Base-by-base conservation (phyloP, 2,888 invertebrate genomes). In the Eilema sororculum region DNA sequence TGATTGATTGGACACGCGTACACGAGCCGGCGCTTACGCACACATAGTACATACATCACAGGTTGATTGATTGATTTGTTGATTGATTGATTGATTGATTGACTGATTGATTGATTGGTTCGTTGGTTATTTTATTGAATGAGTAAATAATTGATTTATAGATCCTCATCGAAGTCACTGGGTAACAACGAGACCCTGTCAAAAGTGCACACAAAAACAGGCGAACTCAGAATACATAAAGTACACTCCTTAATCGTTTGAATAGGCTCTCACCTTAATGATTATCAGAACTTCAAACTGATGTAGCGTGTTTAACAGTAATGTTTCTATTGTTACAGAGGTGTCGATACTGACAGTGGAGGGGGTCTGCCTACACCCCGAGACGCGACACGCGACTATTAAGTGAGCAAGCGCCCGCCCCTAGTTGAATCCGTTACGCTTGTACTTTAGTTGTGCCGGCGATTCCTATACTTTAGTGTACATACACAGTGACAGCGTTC, bases 341-440 rank as follows among this genome's bases (percentile, higher is more conserved):
- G 97, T 98, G 89, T 99, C 99, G 87, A 98, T 99, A 96, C 99
- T 98, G 96, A 98, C 97, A 86, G 98, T 99, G 90, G 98, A 99
- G 94, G 99, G 99, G 86, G 97, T 99, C 86, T 97, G 97, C 92
- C 94, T 98, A 88, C 97, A 97, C 91, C 97, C 97, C 69, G 99
- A 99, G 95, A 96, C 97, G 87, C 96, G 97, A 88, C 95, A 95
- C 86, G 91, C 93, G 71, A 89, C 92, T 83, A 90, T 96, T 87
- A 96, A 96, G 92, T 94, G 94, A 95, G 84, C 78, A 33, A 69
- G 37, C 74, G 67, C 75, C 74, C 82, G 69, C 72, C 76, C 74
- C 84, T 89, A 90, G 89, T 86, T 85, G 87, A 88, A 88, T 87
- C 87, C 85, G 73, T 79, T 80, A 83, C 81, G 84, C 83, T 84